These are phyloP conservation scores for Lissocephala sabroskyi DNA, from an alignment of 2,888 invertebrate species.

Conservation along the genomic window DNA sequence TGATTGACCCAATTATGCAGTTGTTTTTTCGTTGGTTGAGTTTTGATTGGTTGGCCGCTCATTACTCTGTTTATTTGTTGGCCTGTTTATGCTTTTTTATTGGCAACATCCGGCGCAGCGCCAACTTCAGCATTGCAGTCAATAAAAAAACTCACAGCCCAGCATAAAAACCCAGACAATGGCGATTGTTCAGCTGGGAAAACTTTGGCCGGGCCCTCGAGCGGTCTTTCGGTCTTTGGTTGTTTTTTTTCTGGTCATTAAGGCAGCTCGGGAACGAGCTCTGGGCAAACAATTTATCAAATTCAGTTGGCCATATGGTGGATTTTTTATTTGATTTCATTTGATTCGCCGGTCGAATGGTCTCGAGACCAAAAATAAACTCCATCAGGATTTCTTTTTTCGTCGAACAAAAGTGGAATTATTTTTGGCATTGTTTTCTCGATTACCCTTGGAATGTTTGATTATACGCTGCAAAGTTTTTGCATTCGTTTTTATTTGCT, in stretches of 20 bases:
- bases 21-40: conserved; percentile 11
- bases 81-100: conserved; percentile 8
- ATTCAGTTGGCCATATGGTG: conserved; percentile 23
- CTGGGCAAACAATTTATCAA: conserved; percentile 21
- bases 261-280: neutral
- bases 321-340: conserved; percentile 27
- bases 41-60: conserved; percentile 20
- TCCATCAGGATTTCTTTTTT: neutral
- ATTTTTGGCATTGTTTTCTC: neutral
- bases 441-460: neutral
- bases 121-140: conserved; percentile 26
- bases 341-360: neutral
- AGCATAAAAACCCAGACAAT: conserved; percentile 16
- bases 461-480: neutral
- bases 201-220: neutral
- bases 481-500: neutral
- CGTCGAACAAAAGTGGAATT: too few species aligned
- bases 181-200: neutral
- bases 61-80: conserved; percentile 14
- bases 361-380: neutral
- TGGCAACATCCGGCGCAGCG: conserved; percentile 22
- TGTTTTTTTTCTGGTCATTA: neutral
- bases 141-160: conserved; percentile 38
- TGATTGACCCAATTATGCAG: conserved; percentile 46
- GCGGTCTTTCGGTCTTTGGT: neutral